Base-by-base conservation (phyloP, 2,888 invertebrate species). In the Iselma pallidipennis region DNA sequence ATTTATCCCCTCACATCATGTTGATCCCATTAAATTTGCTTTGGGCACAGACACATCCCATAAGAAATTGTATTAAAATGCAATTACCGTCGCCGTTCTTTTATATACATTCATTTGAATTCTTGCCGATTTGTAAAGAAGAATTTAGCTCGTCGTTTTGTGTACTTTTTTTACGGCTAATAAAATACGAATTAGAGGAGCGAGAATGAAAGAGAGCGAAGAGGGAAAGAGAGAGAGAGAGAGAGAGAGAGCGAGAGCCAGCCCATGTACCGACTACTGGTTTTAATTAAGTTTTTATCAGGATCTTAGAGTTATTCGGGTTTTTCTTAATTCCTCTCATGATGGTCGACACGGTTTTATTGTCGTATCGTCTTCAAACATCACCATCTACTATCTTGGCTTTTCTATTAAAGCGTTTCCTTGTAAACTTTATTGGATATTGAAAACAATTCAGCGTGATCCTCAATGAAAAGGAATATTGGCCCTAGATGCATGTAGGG, bases 361-460 rank as follows among this genome's bases (percentile, higher is more conserved):
- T 45, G 37, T 21, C 7, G 21, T 3, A 14, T 21, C 19, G 21
- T 45, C 12, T 45, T 16, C 5, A 45, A 45, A 45, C 21, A 45
- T 21, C 45, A 6, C 21, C 16, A 10, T 21, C 16, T 10, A 45
- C 2, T 29, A n/a, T n/a, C n/a, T n/a, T n/a, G n/a, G n/a, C n/a
- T 45, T 45, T 19, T 45, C 21, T 45, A 45, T 45, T 21, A 21
- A 45, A 45, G 21, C 45, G 45, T 21, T 45, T 10, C 21, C 6
- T 45, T 45, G 45, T 45, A 21, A 21, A 45, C 21, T 45, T 53
- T 56, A 53, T 59, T 54, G 59, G 53, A 55, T 63, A 59, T 63
- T 59, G 63, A 57, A 63, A 59, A 63, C 63, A 63, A 63, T 63
- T 59, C 63, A 23, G 19, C 21, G 59, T 59, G 63, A 63, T 63